Base-by-base conservation (phyloP, 2,113 vertebrate species). In the Pomatorhinus ruficollis region DNA sequence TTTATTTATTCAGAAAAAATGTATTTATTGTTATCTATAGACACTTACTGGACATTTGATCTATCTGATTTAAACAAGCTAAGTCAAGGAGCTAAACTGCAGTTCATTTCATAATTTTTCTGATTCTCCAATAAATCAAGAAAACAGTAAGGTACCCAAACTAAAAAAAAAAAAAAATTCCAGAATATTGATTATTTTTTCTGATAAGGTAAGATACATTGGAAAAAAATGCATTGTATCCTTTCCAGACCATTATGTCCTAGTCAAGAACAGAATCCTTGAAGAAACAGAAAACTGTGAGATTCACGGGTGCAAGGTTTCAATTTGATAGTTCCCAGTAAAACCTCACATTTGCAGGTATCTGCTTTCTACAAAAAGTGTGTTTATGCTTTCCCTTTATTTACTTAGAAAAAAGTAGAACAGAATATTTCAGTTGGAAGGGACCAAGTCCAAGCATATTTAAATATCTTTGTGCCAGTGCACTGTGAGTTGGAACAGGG, bases 1-100 rank as follows among this genome's bases (percentile, higher is more conserved):
- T 91, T 80, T 77, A 82, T 90, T 96, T 95, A 50, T 96, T 93
- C 52, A 78, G 77, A 95, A 95, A 84, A 33, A 30, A 47, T 44
- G 25, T 42, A 52, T 70, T 39, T 77, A 27, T 75, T 89, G 90
- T 87, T 72, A 79, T 81, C 45, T 66, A 2, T 53, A 9, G 39
- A 16, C 8, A 23, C 4, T 47, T 54, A 40, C 47, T 27, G 14
- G 37, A 30, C 6, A 63, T 69, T 61, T 28, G 40, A 23, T 23
- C 70, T 95, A 27, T 30, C 6, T 59, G 49, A 42, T 42, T 57
- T 83, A 7, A 89, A 33, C 52, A 61, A 56, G 23, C 2, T 31
- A 59, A 85, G 11, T 63, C 31, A 76, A 50, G 59, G 25, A 77
- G 9, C 0, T 50, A 49, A 89, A 23, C 15, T 39, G n/a, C 28